These are phyloP conservation scores for Patella vulgata DNA, from an alignment of 1,140 invertebrate species.

Conservation along the genomic window DNA sequence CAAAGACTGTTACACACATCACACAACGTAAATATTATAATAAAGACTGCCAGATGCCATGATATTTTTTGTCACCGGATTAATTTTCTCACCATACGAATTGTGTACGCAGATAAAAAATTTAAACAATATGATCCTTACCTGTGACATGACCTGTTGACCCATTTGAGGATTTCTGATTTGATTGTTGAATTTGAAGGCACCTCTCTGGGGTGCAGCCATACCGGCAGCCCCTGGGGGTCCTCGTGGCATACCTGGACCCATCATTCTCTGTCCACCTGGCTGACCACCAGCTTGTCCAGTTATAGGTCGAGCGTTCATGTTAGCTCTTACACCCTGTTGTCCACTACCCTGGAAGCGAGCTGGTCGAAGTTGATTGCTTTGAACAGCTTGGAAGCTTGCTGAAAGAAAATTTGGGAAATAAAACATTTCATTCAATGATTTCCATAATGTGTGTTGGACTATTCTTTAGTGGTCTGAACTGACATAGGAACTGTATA, in stretches of 20 bases:
- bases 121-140: constrained; percentile 20
- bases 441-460: background rate
- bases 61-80: too few species aligned
- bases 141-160: constrained; percentile 32
- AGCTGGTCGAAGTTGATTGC: constrained; percentile 65
- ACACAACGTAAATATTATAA: background rate
- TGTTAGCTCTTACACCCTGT: constrained; percentile 75
- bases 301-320: constrained; percentile 86
- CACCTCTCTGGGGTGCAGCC: constrained; percentile 66
- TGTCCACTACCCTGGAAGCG: constrained; percentile 68
- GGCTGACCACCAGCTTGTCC: constrained; percentile 66
- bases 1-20: background rate
- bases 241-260: constrained; percentile 45
- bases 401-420: constrained; percentile 6
- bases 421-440: background rate
- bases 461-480: background rate
- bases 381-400: constrained; percentile 75
- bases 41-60: too few species aligned
- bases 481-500: background rate
- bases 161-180: constrained; percentile 66
- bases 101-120: constrained; percentile 65
- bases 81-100: too few species aligned
- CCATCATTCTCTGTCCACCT: constrained; percentile 70
- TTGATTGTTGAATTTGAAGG: constrained; percentile 45
- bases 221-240: constrained; percentile 23